These are phyloP conservation scores for Brachirus orientalis DNA, from an alignment of 2,113 vertebrate genomes.

Conservation along the genomic window DNA sequence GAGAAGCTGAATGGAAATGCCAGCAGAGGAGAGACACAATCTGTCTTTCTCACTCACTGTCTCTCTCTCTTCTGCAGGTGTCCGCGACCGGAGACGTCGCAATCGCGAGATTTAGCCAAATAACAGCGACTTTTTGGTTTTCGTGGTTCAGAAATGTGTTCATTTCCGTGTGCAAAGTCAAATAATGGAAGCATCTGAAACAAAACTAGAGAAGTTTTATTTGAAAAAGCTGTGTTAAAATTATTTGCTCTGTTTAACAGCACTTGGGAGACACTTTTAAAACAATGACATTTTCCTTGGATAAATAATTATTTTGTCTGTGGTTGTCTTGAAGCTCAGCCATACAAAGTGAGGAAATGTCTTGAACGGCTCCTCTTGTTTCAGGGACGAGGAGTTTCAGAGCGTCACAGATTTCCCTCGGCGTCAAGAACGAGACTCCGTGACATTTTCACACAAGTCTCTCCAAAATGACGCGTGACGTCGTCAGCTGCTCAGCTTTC, in stretches of 20 bases:
- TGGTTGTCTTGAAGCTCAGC: slow-evolving; percentile 31
- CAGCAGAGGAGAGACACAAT: slow-evolving; percentile 39
- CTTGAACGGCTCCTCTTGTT: slow-evolving; percentile 12
- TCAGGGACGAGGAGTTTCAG: slow-evolving; percentile 21
- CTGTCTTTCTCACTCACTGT: background rate
- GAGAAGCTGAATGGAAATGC: slow-evolving; percentile 12
- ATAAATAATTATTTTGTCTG: too few species aligned
- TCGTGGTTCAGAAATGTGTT: too few species aligned
- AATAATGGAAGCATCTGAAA: too few species aligned
- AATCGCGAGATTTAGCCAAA: too few species aligned
- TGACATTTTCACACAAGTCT: slow-evolving; percentile 9
- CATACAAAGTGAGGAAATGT: slow-evolving; percentile 18
- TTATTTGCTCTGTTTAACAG: too few species aligned
- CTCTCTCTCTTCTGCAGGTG: background rate
- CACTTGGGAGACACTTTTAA: too few species aligned
- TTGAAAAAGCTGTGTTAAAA: too few species aligned
- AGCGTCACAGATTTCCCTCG: too few species aligned
- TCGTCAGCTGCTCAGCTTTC: slow-evolving; percentile 20
- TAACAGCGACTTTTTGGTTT: too few species aligned
- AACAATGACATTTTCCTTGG: too few species aligned
- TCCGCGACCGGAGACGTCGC: background rate
- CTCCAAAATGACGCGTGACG: slow-evolving; percentile 7
- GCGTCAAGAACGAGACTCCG: slow-evolving; percentile 15
- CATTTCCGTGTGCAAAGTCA: too few species aligned
- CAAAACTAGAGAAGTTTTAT: too few species aligned